Evolutionary conservation across 2,797 vertebrate genomes (phyloP).

Genomic region (Chelonia mydas): DNA sequence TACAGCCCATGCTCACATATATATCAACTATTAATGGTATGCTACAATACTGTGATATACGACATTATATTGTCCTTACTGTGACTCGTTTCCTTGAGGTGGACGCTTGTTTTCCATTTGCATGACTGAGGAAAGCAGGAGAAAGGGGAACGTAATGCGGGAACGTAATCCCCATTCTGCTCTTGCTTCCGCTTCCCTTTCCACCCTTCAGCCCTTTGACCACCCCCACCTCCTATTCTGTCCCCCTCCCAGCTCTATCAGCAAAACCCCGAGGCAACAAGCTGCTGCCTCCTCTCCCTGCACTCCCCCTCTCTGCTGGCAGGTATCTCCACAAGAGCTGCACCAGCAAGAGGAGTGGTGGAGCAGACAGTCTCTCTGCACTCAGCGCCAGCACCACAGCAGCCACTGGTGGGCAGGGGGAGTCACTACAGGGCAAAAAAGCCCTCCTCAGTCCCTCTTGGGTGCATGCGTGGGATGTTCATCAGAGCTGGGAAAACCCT

Average conservation of each 20-base stretch:
- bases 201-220: background rate
- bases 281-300: background rate
- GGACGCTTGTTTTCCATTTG: background rate
- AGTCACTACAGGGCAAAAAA: background rate
- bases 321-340: background rate
- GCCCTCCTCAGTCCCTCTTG: background rate
- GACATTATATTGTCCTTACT: background rate
- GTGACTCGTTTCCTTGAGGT: background rate
- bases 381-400: background rate
- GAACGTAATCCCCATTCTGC: background rate
- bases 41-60: rapidly evolving
- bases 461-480: background rate
- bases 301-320: background rate
- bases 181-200: background rate
- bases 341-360: background rate
- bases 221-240: background rate
- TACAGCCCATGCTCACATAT: background rate
- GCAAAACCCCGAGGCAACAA: background rate
- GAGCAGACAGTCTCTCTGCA: background rate
- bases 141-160: background rate
- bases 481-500: background rate
- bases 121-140: background rate
- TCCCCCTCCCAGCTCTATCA: background rate
- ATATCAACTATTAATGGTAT: background rate
- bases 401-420: background rate